These are phyloP conservation scores for Crypturellus undulatus DNA, from an alignment of 2,113 vertebrate species.

Conservation along the genomic window DNA sequence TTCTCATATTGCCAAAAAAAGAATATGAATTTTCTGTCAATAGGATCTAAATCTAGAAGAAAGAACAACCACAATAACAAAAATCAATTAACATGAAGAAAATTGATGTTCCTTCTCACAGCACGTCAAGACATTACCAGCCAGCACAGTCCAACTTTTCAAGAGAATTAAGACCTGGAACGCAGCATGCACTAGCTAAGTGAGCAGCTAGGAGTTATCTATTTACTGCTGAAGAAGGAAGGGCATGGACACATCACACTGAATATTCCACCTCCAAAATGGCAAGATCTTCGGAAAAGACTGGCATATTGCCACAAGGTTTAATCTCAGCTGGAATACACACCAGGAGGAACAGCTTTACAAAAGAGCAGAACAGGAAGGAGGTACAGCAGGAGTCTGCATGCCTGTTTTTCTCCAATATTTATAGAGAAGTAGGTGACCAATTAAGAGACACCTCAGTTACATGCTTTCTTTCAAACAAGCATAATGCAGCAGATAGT, in stretches of 20 bases:
- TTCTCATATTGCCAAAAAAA: constrained; percentile 29
- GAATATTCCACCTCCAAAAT: constrained; percentile 4
- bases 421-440: background rate
- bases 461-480: background rate
- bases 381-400: background rate
- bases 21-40: constrained; percentile 53
- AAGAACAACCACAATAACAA: background rate
- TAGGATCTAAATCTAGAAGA: background rate
- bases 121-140: constrained; percentile 22
- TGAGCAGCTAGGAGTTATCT: constrained; percentile 41
- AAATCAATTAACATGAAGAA: constrained; percentile 50
- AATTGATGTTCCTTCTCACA: constrained; percentile 15
- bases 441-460: background rate
- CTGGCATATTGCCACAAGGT: constrained; percentile 25
- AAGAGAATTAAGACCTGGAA: constrained; percentile 5
- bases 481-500: background rate
- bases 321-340: background rate
- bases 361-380: background rate
- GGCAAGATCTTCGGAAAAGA: constrained; percentile 1
- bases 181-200: background rate
- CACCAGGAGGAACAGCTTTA: constrained; percentile 1
- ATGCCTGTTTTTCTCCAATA: background rate
- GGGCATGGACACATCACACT: constrained; percentile 9
- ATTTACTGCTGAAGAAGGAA: constrained; percentile 52
- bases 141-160: background rate